Base-by-base conservation (phyloP, 2,113 vertebrate genomes). In the Malaclemys terrapin region DNA sequence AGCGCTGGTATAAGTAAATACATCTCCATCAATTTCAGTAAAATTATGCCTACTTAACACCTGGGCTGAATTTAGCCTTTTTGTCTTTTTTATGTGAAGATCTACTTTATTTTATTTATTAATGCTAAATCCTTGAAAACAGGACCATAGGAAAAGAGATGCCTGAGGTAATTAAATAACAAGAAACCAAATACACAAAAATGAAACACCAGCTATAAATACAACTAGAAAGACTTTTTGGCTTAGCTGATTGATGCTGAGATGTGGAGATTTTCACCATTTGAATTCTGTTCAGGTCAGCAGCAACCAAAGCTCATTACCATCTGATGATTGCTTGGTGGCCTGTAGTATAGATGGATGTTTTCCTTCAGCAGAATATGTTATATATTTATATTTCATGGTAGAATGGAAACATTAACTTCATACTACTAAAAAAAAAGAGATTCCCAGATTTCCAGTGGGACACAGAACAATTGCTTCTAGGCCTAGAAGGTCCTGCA, bases 231-330 rank as follows among this genome's bases (percentile, higher is more conserved):
- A 72, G 84, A 54, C 79, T 87, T 17, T 91, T 88, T 49, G 89
- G 82, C 91, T 93, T 59, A 96, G 90, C 84, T 1, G 49, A 91
- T 65, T 92, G 96, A 96, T 96, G 24, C 89, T 80, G 80, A 25
- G 84, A 90, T 89, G 91, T 53, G 93, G 95, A 89, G 92, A 94
- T 93, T 91, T 94, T 95, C 65, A 79, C 57, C 25, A 84, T 93
- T 57, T 92, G 87, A 96, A 97, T 97, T 97, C 96, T 91, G 84
- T 92, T 95, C 95, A 97, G 93, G 95, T 96, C 93, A 96, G 92
- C 95, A 96, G 81, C 95, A 94, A 95, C 91, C 72, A 88, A 93
- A 95, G 80, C 94, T 97, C 94, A 95, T 96, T 96, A 95, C 93
- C 95, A 95, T 93, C 89, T 94, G 52, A 50, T 90, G 95, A 96